Base-by-base conservation (phyloP, 2,113 vertebrate species). In the Menidia beryllina region DNA sequence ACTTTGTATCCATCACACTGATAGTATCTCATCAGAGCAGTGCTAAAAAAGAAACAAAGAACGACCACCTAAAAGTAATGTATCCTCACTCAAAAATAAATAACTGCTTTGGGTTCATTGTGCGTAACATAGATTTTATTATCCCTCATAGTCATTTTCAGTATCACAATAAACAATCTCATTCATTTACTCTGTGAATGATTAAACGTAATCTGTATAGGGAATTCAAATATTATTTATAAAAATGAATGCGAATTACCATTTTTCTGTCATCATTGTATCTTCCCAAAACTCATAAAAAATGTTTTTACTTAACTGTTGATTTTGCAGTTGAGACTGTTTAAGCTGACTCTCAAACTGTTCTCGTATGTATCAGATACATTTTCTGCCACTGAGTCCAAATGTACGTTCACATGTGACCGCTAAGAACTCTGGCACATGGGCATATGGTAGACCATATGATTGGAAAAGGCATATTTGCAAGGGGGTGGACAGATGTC, bases 1-100 rank as follows among this genome's bases (percentile, higher is more conserved):
- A 2, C 52, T 68, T 75, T 65, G 20, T 73, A 88, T 89, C 73
- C 65, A 80, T 82, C 84, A 84, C 53, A 12, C 26, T 80, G 80
- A 86, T 83, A 75, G 58, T 81, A 72, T 79, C 78, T 83, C 21
- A 58, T 86, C 81, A 55, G 56, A 26, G 36, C 45, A 49, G 14
- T 27, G 64, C 67, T 75, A 66, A 63, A 60, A 75, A 76, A 65
- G 55, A 83, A 76, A 71, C 12, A 45, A 34, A 30, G 14, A 39
- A 43, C 36, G 30, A 20, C 43, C 58, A 52, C 61, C 3, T 75
- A 60, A 83, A 61, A 62, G 64, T 14, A 9, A 51, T 34, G 25
- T 43, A 64, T 10, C 34, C 27, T 17, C 21, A 57, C 64, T 56
- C 36, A 62, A 38, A 73, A 27, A 77, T 30, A 60, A 11, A 21